Percentiles rank a stretch among this genome's conserved stretches.
Conservation (phyloP, 2,797 vertebrate genomes). For the Cirrhinus mrigala region DNA sequence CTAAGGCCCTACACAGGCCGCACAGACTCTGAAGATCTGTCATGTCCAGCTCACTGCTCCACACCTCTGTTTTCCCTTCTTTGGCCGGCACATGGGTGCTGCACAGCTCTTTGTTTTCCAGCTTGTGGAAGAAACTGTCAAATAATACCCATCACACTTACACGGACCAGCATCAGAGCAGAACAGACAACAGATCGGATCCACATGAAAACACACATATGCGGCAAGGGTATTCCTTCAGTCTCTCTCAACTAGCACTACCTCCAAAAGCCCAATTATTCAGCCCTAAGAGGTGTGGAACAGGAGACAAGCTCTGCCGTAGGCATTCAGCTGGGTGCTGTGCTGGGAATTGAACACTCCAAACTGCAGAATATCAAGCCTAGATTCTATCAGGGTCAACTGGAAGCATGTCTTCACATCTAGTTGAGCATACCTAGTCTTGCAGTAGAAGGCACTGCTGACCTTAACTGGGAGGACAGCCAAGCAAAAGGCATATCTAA, state of each 20-base stretch:
- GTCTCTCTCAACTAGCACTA: too few species aligned
- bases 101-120: conserved; percentile 5
- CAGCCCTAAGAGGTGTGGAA: neutral
- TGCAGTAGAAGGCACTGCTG: neutral
- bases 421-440: neutral
- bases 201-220: conserved; percentile 34
- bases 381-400: conserved; percentile 37
- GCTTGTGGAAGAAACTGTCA: conserved; percentile 44
- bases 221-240: neutral
- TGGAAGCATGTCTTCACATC: neutral
- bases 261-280: neutral
- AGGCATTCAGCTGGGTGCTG: neutral
- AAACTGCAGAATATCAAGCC: conserved; percentile 22
- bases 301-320: neutral
- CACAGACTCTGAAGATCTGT: neutral
- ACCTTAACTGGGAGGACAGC: neutral
- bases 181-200: conserved; percentile 40
- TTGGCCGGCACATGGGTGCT: neutral
- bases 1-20: neutral
- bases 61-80: neutral
- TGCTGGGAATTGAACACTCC: neutral
- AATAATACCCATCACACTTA: conserved; percentile 38
- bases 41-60: neutral
- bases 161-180: conserved; percentile 43
- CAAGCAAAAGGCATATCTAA: neutral